Conservation (phyloP, 2,888 invertebrate species). For the Hirtodrosophila cameraria region DNA sequence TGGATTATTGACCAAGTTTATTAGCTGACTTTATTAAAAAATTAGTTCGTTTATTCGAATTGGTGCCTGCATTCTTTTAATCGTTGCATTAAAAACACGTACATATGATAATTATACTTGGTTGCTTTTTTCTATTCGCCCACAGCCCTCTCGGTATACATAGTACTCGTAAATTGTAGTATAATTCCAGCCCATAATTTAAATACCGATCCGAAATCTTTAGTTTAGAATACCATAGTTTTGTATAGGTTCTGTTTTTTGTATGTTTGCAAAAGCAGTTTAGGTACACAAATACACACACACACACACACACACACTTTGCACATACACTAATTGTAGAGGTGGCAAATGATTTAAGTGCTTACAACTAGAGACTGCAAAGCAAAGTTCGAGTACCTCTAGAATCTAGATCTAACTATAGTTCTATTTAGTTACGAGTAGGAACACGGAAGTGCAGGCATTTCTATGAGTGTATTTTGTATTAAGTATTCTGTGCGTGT, state of each 20-base stretch:
- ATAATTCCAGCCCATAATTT: conserved; percentile 6
- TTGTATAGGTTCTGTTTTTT: background rate
- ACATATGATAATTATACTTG: conserved; percentile 12
- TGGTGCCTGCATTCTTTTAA: background rate
- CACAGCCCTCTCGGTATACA: conserved; percentile 44
- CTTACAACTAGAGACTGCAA: conserved; percentile 27
- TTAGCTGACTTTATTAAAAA: conserved; percentile 8
- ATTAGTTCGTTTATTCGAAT: conserved; percentile 14
- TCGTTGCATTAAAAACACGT: conserved; percentile 6
- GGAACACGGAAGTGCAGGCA: conserved; percentile 62
- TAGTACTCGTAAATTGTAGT: too few species aligned
- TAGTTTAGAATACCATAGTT: conserved; percentile 5
- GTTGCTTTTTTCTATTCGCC: background rate
- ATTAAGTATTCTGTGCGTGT: conserved; percentile 12
- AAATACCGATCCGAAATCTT: conserved; percentile 11
- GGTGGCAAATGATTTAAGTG: background rate
- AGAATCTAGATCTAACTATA: conserved; percentile 14
- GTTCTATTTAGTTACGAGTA: conserved; percentile 20
- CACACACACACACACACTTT: conserved; percentile 1
- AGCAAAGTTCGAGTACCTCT: background rate
- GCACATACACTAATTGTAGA: background rate
- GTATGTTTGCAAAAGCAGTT: conserved; percentile 26
- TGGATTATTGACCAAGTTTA: conserved; percentile 9
- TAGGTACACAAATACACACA: background rate
- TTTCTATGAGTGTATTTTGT: conserved; percentile 14